Percentiles rank a stretch among this genome's conserved stretches.
phyloP scores from a whole-genome alignment of 2,888 invertebrate genomes.

The Drosophila subsilvestris region DNA sequence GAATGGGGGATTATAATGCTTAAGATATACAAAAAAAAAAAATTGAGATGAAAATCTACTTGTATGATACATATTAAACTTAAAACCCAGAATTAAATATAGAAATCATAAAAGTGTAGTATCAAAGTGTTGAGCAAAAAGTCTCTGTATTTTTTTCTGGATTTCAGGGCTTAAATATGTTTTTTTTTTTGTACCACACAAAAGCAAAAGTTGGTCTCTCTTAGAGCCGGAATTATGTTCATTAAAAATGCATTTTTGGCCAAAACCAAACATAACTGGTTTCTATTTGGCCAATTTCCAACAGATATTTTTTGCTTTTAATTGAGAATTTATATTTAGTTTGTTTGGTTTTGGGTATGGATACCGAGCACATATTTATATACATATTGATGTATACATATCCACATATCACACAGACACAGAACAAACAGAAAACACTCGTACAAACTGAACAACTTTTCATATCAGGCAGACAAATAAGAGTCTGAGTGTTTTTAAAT shows the following conservation, averaged over 20 bases:
- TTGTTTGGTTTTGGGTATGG: neutral
- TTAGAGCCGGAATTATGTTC: neutral
- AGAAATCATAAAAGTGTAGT: neutral
- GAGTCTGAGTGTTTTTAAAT: neutral
- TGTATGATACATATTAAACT: constrained; percentile 14
- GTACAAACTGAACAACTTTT: neutral
- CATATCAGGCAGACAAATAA: neutral
- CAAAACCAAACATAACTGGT: neutral
- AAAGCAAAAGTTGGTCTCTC: constrained; percentile 8
- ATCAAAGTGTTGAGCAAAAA: neutral
- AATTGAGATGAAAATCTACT: constrained; percentile 1
- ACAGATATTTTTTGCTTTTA: neutral
- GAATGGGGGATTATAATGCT: constrained; percentile 4
- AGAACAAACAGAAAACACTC: neutral
- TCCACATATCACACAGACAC: constrained; percentile 4
- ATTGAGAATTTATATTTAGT: neutral
- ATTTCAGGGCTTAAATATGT: neutral
- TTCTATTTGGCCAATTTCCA: neutral
- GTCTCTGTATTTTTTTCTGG: neutral
- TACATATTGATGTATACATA: too few species aligned
- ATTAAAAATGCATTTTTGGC: neutral
- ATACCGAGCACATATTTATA: neutral
- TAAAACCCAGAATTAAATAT: neutral
- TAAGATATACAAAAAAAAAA: constrained; percentile 3
- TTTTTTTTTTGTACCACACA: neutral